Base-by-base conservation (phyloP, 2,113 vertebrate genomes). In the Alexandromys fortis region DNA sequence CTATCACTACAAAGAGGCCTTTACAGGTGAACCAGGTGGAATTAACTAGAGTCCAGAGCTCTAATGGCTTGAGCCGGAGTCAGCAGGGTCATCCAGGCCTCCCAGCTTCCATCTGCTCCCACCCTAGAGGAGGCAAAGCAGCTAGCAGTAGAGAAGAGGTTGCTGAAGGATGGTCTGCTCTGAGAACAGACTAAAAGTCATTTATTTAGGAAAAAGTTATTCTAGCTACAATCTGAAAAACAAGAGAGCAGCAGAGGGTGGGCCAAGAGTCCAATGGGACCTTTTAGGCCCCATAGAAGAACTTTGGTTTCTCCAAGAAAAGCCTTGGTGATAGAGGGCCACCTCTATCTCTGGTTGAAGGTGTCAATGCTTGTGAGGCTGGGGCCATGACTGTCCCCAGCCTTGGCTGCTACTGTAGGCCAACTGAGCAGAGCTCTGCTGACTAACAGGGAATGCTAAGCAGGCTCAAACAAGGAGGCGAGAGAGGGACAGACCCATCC, bases 81-180 rank as follows among this genome's bases (percentile, higher is more conserved):
- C 9, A 49, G 70, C 35, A n/a, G 67, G 49, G 76, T 22, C 21
- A 14, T 33, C 22, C 5, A 10, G 28, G 58, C 9, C 26, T 30
- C 47, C 26, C 0, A 49, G 68, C 14, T 30, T 55, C 89, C 79
- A 19, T 12, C 19, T 33, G 38, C 19, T 65, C 9, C 68, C 6
- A 90, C 47, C 13, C 4, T 3, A 0, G 49, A 0, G n/a, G 14
- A 7, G 5, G 5, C 10, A 4, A n/a, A n/a, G 13, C 1, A 13
- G 30, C 35, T 76, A 5, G 2, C 0, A 5, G 61, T 45, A 96
- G 63, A 81, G 68, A 58, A 30, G 0, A 0, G 49, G 11, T 11
- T 24, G 35, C 67, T 30, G 49, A 65, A 19, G 1, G 16, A 65
- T 26, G 49, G 17, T 16, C 38, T 9, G 21, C 28, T 70, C 33